Evolutionary conservation across 1,140 invertebrate species (phyloP).

Genomic region (Orchestia grillus): DNA sequence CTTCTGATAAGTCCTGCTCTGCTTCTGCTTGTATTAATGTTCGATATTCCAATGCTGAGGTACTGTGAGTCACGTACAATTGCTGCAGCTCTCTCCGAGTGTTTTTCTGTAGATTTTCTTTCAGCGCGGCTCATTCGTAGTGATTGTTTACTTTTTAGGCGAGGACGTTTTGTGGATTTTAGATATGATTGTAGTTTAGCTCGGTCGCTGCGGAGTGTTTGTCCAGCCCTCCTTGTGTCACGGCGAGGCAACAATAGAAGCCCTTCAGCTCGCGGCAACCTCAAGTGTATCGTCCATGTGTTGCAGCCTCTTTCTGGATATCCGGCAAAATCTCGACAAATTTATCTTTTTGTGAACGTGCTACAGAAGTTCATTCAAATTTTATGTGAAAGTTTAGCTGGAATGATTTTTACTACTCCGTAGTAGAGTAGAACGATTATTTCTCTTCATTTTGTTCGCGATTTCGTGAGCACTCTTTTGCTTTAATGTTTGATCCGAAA

Average conservation of each 20-base stretch:
- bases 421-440: not conserved
- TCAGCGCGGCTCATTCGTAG: not conserved
- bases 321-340: not conserved
- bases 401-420: not conserved
- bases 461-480: not conserved
- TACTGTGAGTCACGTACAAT: not conserved
- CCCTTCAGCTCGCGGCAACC: not conserved
- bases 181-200: constrained; percentile 3
- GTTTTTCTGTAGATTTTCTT: not conserved
- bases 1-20: not conserved
- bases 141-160: not conserved
- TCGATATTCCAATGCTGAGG: too few species aligned
- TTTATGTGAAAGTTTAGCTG: not conserved
- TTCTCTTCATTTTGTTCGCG: not conserved
- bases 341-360: not conserved
- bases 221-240: constrained; percentile 1
- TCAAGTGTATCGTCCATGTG: not conserved
- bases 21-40: not conserved
- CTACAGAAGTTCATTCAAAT: not conserved
- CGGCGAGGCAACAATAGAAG: constrained; percentile 31
- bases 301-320: not conserved
- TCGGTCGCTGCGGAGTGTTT: constrained; percentile 37
- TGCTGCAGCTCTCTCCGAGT: not conserved
- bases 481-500: not conserved
- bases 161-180: not conserved